Percentiles rank a stretch among this genome's conserved stretches.
phyloP scores from a whole-genome alignment of 2,888 invertebrate species.

The Chrysina gloriosa region DNA sequence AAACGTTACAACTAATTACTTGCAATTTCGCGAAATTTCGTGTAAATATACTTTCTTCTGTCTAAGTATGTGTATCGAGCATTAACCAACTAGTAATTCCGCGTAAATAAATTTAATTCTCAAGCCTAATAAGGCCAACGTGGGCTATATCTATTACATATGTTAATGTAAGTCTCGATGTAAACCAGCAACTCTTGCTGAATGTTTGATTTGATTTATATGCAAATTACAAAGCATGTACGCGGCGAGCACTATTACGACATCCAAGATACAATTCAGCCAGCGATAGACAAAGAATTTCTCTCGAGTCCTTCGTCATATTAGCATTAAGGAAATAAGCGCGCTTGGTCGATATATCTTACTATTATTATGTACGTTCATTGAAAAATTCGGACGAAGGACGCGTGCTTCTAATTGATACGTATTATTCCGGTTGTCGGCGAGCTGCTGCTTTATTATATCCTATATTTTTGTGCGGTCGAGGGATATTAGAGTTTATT shows the following conservation, averaged over 20 bases:
- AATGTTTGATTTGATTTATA: slow-evolving; percentile 33
- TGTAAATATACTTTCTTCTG: not conserved
- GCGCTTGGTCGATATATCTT: not conserved
- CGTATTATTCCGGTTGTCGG: slow-evolving; percentile 10
- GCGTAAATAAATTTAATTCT: slow-evolving; percentile 24
- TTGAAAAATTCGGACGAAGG: slow-evolving; percentile 19
- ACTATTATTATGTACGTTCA: not conserved
- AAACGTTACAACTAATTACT: no score
- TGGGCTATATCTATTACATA: slow-evolving; percentile 33
- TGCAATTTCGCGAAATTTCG: not conserved
- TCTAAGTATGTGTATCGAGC: no score
- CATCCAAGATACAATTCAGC: slow-evolving; percentile 14
- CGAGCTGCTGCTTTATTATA: not conserved
- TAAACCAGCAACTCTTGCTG: slow-evolving; percentile 24
- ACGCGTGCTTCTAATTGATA: slow-evolving; percentile 29
- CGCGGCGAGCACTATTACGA: slow-evolving; percentile 8
- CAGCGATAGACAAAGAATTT: slow-evolving; percentile 30
- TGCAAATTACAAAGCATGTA: slow-evolving; percentile 26
- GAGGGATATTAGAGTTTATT: slow-evolving; percentile 8
- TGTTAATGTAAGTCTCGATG: slow-evolving; percentile 27
- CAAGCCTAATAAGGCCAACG: slow-evolving; percentile 12
- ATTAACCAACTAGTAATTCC: slow-evolving; percentile 16
- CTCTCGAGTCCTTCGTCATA: slow-evolving; percentile 15
- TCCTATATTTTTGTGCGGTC: not conserved
- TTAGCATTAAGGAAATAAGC: slow-evolving; percentile 23